Conservation (phyloP, 2,113 vertebrate genomes). For the Callipepla squamata region DNA sequence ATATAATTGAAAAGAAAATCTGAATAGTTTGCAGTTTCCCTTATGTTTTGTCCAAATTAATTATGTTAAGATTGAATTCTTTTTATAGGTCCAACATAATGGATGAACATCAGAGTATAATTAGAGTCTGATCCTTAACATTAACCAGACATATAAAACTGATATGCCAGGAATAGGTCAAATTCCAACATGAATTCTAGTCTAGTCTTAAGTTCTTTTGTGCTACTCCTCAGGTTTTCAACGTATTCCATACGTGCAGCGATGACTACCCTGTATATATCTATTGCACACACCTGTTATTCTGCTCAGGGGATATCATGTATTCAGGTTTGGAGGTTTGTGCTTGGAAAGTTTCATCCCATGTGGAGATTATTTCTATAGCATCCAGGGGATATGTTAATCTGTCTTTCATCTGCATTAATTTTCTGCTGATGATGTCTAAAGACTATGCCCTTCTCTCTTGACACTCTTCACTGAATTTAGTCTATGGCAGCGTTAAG, state of each 20-base stretch:
- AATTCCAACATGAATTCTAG: background rate
- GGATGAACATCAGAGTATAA: background rate
- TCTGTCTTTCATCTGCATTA: conserved; percentile 15
- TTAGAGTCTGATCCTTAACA: background rate
- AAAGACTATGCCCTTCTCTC: conserved; percentile 23
- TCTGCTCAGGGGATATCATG: background rate
- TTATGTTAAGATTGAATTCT: background rate
- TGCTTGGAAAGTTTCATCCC: background rate
- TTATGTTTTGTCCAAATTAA: background rate
- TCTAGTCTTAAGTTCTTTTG: background rate
- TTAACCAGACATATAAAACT: background rate
- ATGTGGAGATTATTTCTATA: background rate
- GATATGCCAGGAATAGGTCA: background rate
- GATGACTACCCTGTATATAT: background rate
- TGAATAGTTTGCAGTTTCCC: background rate
- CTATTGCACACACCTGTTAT: background rate
- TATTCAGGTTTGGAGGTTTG: background rate
- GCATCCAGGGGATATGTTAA: background rate
- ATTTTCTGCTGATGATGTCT: conserved; percentile 28
- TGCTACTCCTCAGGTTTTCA: background rate
- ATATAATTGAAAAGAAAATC: background rate
- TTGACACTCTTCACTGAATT: conserved; percentile 28
- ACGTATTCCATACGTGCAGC: background rate
- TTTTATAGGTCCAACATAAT: background rate
- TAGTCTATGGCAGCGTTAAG: background rate